Conservation (phyloP, 2,797 vertebrate genomes). For the Catamblyrhynchus diadema region DNA sequence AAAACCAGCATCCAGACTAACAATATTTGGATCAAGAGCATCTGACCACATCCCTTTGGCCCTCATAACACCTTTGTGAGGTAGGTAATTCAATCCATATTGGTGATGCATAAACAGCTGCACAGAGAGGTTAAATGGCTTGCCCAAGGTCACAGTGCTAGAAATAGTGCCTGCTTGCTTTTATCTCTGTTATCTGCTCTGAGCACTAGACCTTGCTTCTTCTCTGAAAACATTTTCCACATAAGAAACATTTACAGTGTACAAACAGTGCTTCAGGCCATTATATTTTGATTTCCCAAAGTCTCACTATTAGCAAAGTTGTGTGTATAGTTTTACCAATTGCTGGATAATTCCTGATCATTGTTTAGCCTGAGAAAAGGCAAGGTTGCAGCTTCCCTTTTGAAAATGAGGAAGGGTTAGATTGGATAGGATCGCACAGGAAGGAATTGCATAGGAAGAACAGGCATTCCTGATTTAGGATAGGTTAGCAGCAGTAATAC, state of each 20-base stretch:
- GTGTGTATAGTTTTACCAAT: not conserved
- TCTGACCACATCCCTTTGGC: not conserved
- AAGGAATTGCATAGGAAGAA: not conserved
- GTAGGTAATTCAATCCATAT: not conserved
- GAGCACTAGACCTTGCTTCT: not conserved
- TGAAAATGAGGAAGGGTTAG: not conserved
- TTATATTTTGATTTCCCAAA: not conserved
- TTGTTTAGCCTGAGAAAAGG: not conserved
- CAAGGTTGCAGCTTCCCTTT: not conserved
- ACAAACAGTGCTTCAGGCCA: not conserved
- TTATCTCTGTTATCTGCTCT: not conserved
- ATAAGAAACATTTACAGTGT: not conserved
- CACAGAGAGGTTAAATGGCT: conserved; percentile 20
- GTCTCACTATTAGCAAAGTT: not conserved
- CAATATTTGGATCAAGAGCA: not conserved
- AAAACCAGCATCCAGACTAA: not conserved
- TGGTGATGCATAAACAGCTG: not conserved
- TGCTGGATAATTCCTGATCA: not conserved
- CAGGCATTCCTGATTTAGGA: not conserved
- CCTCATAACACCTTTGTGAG: conserved; percentile 28
- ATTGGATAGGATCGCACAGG: not conserved
- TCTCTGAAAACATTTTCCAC: not conserved
- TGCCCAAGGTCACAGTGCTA: not conserved
- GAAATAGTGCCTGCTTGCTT: not conserved
- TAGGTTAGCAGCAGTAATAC: not conserved